Percentiles rank a stretch among this genome's conserved stretches.
phyloP scores from a whole-genome alignment of 2,113 vertebrate genomes.

The Toxotes jaculatrix region DNA sequence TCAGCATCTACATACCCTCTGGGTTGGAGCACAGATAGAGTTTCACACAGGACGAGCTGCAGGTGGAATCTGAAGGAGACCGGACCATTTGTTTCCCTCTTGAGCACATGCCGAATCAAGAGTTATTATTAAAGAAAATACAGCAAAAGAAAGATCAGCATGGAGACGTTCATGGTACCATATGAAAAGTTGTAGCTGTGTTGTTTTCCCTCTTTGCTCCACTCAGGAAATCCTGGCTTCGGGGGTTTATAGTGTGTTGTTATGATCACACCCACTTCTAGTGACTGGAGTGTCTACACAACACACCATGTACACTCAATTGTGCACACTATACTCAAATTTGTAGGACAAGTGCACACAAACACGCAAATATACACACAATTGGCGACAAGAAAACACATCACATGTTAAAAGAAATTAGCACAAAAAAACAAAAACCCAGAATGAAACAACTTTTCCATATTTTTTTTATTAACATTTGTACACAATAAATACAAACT shows the following conservation, averaged over 20 bases:
- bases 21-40: conserved; percentile 85
- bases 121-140: background rate
- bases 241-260: conserved; percentile 46
- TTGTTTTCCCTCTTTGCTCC: conserved; percentile 32
- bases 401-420: background rate
- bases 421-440: background rate
- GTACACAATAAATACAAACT: conserved; percentile 99
- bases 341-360: conserved; percentile 21
- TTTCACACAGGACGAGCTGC: conserved; percentile 77
- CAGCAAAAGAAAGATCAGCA: background rate
- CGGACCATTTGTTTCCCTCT: conserved; percentile 35
- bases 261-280: conserved; percentile 65
- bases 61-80: conserved; percentile 7
- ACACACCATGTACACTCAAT: conserved; percentile 16
- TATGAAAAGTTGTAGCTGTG: background rate
- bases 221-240: conserved; percentile 70
- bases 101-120: background rate
- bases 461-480: conserved; percentile 98
- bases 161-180: background rate
- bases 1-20: conserved; percentile 68
- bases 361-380: background rate
- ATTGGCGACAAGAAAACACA: background rate
- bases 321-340: background rate
- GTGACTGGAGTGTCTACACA: background rate
- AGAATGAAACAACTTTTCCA: conserved; percentile 54